A percentile compares a stretch with the other conserved stretches of the same genome.
Conservation (phyloP, 2,113 vertebrate genomes). For the Micromys minutus region DNA sequence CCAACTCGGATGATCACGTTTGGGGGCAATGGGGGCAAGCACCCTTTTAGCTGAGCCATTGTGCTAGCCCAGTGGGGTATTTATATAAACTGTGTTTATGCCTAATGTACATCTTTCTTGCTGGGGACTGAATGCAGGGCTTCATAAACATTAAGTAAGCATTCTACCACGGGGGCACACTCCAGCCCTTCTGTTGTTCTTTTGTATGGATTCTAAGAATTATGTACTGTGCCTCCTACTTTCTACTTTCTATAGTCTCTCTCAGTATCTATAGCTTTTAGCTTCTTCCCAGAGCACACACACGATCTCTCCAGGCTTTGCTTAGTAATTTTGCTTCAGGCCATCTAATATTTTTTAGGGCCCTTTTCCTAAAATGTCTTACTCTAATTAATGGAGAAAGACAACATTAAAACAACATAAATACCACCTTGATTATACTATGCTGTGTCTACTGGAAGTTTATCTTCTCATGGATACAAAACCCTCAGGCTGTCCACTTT, state of each 20-base stretch:
- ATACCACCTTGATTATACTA: background rate
- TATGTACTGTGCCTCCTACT: background rate
- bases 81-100: too few species aligned
- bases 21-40: too few species aligned
- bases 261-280: background rate
- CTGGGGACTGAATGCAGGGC: background rate
- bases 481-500: background rate
- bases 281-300: background rate
- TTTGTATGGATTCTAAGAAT: background rate
- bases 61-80: too few species aligned
- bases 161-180: background rate
- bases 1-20: background rate
- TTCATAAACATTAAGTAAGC: background rate
- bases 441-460: background rate
- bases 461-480: background rate
- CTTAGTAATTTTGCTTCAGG: background rate
- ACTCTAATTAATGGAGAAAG: slow-evolving; percentile 14
- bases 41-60: background rate
- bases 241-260: background rate
- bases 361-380: background rate
- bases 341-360: background rate
- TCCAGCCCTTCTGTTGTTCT: background rate
- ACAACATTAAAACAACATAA: background rate
- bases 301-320: background rate
- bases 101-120: too few species aligned